Conservation (phyloP, 2,113 vertebrate genomes). For the Ictidomys tridecemlineatus region DNA sequence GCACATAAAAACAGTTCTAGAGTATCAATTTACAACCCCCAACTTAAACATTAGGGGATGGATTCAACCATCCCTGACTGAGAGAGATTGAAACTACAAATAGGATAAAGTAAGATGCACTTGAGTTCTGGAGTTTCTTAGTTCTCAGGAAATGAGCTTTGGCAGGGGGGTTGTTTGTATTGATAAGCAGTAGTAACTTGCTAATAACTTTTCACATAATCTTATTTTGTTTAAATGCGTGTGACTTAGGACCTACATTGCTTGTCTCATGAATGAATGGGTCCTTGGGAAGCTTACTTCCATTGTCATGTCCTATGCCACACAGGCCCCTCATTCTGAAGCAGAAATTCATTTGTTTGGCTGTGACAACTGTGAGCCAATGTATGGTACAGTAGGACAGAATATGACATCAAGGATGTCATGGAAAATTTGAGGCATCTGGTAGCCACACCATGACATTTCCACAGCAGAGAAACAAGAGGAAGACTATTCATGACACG, state of each 20-base stretch:
- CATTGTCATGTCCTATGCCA: accelerated
- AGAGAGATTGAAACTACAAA: neutral
- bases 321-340: neutral
- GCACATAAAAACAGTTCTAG: neutral
- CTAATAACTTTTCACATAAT: neutral
- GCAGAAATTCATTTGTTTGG: accelerated
- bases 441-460: neutral
- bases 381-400: neutral
- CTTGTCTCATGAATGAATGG: neutral
- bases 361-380: neutral
- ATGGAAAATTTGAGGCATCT: neutral
- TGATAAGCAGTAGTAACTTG: neutral
- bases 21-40: neutral
- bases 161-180: neutral
- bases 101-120: neutral
- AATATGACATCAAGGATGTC: neutral
- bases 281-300: neutral
- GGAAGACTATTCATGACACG: neutral
- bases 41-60: neutral
- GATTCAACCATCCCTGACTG: neutral
- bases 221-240: neutral
- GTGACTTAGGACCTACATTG: neutral
- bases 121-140: neutral
- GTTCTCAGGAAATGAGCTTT: neutral
- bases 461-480: neutral